phyloP scores from a whole-genome alignment of 2,113 vertebrate genomes.

The Heterotis niloticus region DNA sequence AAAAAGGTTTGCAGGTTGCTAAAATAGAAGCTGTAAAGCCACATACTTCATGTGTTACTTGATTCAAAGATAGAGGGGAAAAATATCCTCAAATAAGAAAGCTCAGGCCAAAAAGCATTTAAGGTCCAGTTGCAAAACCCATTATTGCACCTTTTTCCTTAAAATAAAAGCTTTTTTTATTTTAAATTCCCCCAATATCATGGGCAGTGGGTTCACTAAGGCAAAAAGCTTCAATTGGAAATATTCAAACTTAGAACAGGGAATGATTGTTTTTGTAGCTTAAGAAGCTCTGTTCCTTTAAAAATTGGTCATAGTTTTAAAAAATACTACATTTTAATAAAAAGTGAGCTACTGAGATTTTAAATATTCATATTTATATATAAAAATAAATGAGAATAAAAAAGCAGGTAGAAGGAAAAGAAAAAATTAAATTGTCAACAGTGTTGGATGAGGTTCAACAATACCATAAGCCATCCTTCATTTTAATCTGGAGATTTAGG shows the following conservation, averaged over 20 bases:
- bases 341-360: slow-evolving; percentile 32
- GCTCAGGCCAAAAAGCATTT: slow-evolving; percentile 16
- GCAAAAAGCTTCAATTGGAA: slow-evolving; percentile 44
- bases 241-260: slow-evolving; percentile 22
- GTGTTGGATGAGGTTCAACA: slow-evolving; percentile 18
- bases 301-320: slow-evolving; percentile 28
- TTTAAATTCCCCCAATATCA: slow-evolving; percentile 7
- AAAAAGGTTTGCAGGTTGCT: slow-evolving; percentile 12
- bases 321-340: slow-evolving; percentile 32
- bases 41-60: slow-evolving; percentile 13
- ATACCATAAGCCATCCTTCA: slow-evolving; percentile 36
- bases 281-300: slow-evolving; percentile 22
- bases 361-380: slow-evolving; percentile 32
- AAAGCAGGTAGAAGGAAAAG: slow-evolving; percentile 19
- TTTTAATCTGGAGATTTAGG: slow-evolving; percentile 39
- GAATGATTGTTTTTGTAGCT: slow-evolving; percentile 17
- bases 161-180: slow-evolving; percentile 12
- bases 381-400: slow-evolving; percentile 34
- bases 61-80: slow-evolving; percentile 10
- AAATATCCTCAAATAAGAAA: slow-evolving; percentile 10
- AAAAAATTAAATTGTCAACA: slow-evolving; percentile 15
- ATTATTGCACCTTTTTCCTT: slow-evolving; percentile 28
- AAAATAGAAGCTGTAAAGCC: not conserved
- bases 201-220: slow-evolving; percentile 50
- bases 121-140: slow-evolving; percentile 21